Percentiles rank a stretch among this genome's conserved stretches.
Evolutionary conservation across 2,888 invertebrate species (phyloP).

Genomic region (Phortica okadai): DNA sequence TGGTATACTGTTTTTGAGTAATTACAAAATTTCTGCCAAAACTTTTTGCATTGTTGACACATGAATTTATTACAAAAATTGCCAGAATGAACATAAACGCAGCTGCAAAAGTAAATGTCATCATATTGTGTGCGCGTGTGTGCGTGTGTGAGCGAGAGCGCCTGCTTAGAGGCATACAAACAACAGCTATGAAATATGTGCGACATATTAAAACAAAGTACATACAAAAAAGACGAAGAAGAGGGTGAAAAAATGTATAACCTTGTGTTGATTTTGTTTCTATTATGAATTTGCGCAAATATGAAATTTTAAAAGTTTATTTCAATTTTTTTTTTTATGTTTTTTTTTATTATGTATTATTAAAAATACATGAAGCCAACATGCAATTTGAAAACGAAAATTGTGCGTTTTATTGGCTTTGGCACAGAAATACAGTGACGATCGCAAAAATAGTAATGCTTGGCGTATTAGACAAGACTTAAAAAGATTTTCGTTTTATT

Average conservation of each 20-base stretch:
- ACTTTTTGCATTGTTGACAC: slow-evolving; percentile 6
- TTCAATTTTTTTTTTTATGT: background rate
- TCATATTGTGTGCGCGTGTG: background rate
- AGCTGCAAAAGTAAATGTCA: background rate
- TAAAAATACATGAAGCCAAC: background rate
- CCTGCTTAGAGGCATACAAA: background rate
- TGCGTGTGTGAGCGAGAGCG: background rate
- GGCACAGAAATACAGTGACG: background rate
- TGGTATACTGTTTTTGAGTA: background rate
- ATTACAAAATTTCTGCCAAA: background rate
- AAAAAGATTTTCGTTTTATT: too few relatives aligned
- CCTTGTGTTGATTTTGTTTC: background rate
- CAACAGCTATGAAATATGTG: background rate
- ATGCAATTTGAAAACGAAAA: background rate
- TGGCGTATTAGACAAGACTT: too few relatives aligned
- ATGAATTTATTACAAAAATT: slow-evolving; percentile 12
- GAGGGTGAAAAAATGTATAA: too few relatives aligned
- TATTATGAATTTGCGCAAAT: background rate
- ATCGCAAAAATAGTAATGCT: too few relatives aligned
- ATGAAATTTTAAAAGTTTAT: background rate
- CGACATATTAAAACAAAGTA: background rate
- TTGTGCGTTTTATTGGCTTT: background rate
- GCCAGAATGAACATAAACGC: background rate
- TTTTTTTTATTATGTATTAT: background rate
- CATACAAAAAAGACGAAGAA: too few relatives aligned